A percentile compares a stretch with the other conserved stretches of the same genome.
Conservation (phyloP, 92 coral and sea anemone genomes). For the Zoanthus sociatus region DNA sequence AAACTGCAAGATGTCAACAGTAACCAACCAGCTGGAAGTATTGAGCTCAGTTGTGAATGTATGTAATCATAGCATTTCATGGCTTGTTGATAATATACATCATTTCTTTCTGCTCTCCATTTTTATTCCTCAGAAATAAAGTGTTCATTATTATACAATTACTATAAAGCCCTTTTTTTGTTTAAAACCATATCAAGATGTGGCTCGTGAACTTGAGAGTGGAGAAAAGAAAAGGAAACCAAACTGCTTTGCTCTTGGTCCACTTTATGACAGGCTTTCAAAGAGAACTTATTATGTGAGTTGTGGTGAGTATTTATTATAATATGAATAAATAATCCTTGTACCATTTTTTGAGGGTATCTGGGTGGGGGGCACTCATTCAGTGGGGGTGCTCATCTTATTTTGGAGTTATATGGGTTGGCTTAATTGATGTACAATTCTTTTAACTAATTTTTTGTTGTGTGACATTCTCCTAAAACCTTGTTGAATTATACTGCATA, state of each 20-base stretch:
- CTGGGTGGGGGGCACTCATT: too few relatives aligned
- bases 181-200: slow-evolving; percentile 55
- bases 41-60: slow-evolving; percentile 91
- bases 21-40: slow-evolving; percentile 83
- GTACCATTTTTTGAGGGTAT: too few relatives aligned
- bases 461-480: too few relatives aligned
- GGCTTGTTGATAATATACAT: background rate
- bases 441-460: too few relatives aligned
- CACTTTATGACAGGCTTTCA: slow-evolving; percentile 84
- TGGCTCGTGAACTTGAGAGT: slow-evolving; percentile 91
- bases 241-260: slow-evolving; percentile 96
- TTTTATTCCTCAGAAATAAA: too few relatives aligned
- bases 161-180: too few relatives aligned
- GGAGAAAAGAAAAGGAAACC: slow-evolving; percentile 89
- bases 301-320: slow-evolving; percentile 74
- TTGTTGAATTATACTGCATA: too few relatives aligned
- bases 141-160: too few relatives aligned
- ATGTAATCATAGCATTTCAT: slow-evolving; percentile 31
- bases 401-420: too few relatives aligned
- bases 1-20: slow-evolving; percentile 75
- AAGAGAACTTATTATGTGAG: slow-evolving; percentile 92
- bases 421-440: too few relatives aligned
- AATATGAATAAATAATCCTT: too few relatives aligned
- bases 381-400: too few relatives aligned
- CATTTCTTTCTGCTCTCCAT: background rate